Evolutionary conservation across 2,113 vertebrate species (phyloP).

Genomic region (Vireo altiloquus): DNA sequence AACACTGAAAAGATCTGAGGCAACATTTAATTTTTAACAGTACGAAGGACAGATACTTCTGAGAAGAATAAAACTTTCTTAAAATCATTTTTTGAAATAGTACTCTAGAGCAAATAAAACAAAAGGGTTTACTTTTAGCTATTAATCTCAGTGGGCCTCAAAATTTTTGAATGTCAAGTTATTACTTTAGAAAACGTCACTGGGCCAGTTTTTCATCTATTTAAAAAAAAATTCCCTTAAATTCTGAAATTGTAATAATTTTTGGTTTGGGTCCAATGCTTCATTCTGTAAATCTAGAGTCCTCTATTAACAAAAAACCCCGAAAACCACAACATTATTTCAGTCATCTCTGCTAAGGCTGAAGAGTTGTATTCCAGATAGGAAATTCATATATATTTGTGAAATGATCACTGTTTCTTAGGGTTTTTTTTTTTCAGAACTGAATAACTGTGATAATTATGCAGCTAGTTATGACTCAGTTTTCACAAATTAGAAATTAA

Average conservation of each 20-base stretch:
- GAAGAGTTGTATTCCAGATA: not conserved
- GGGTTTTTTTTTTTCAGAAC: not conserved
- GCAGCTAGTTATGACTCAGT: not conserved
- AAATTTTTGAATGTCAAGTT: not conserved
- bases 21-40: not conserved
- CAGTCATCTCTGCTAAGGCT: not conserved
- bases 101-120: not conserved
- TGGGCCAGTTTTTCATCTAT: not conserved
- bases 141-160: not conserved
- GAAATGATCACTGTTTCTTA: not conserved
- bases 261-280: not conserved
- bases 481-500: not conserved
- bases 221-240: not conserved
- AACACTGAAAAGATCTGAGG: not conserved
- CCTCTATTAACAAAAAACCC: no score
- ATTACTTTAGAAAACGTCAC: not conserved
- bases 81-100: not conserved
- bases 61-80: not conserved
- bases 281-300: not conserved
- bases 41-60: not conserved
- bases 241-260: not conserved
- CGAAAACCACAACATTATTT: not conserved
- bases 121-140: not conserved
- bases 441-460: not conserved
- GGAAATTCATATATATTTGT: not conserved